A percentile compares a stretch with the other conserved stretches of the same genome.
phyloP scores from a whole-genome alignment of 2,113 vertebrate species.

The Numida meleagris region DNA sequence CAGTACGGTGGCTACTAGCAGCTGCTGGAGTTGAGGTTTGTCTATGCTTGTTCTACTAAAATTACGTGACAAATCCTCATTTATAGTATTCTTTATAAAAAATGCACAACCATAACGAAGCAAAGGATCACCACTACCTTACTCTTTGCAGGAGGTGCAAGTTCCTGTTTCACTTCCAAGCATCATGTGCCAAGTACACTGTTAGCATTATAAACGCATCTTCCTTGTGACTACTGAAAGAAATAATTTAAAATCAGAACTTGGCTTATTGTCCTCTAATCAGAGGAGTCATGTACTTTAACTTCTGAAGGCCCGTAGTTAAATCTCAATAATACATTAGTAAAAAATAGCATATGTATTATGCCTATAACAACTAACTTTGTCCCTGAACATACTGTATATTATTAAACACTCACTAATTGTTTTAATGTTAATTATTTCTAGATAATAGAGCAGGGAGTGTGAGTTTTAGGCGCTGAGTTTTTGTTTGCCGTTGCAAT shows the following conservation, averaged over 20 bases:
- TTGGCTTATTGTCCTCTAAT: neutral
- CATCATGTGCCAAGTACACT: neutral
- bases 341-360: neutral
- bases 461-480: no score
- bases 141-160: neutral
- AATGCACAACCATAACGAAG: neutral
- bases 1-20: conserved; percentile 83
- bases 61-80: neutral
- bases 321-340: neutral
- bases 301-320: neutral
- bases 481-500: neutral
- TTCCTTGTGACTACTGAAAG: neutral
- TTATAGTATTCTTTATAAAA: neutral
- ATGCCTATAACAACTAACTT: neutral
- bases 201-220: neutral
- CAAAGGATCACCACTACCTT: neutral
- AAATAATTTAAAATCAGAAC: neutral
- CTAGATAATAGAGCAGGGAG: neutral
- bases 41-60: neutral
- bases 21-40: conserved; percentile 81
- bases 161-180: neutral
- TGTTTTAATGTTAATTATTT: neutral
- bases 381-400: neutral
- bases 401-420: neutral
- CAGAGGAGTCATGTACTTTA: neutral